Conservation (phyloP, 2,797 vertebrate genomes). For the Typhlichthys eigenmanni region DNA sequence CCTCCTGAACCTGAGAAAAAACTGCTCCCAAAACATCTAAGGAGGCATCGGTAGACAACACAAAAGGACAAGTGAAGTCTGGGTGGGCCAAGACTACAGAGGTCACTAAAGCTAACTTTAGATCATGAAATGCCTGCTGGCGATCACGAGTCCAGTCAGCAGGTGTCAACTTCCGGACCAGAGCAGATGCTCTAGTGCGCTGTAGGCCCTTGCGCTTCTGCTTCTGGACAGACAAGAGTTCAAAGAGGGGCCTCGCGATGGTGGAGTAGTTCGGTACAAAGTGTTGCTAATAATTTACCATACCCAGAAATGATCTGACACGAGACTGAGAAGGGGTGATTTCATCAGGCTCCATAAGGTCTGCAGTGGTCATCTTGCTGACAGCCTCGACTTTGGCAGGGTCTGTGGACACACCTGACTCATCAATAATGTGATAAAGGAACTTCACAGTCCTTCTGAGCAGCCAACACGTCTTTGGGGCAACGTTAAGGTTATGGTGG, state of each 20-base stretch:
- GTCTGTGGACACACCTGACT: background rate
- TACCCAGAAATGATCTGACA: slow-evolving; percentile 15
- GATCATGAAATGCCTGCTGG: background rate
- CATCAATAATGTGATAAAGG: slow-evolving; percentile 8
- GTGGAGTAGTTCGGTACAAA: slow-evolving; percentile 5
- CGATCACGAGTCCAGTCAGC: background rate
- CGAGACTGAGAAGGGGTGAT: slow-evolving; percentile 4
- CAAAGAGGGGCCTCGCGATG: slow-evolving; percentile 12
- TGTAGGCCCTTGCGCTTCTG: background rate
- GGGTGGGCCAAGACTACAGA: slow-evolving; percentile 10
- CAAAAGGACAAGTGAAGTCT: background rate
- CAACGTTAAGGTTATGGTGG: background rate
- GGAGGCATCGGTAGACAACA: slow-evolving; percentile 5
- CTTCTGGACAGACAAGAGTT: slow-evolving; percentile 5
- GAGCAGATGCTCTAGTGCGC: background rate
- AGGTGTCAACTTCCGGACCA: slow-evolving; percentile 1
- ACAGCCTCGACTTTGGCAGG: slow-evolving; percentile 4
- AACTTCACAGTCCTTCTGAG: slow-evolving; percentile 8
- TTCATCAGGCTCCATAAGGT: slow-evolving; percentile 15
- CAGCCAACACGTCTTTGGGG: slow-evolving; percentile 4
- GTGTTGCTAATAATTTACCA: background rate
- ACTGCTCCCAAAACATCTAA: slow-evolving; percentile 8
- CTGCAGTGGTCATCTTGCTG: background rate
- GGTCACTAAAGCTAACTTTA: background rate
- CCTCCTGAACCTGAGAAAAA: slow-evolving; percentile 3